Evolutionary conservation across 1,140 invertebrate species (phyloP).

Genomic region (Drosophila lini): DNA sequence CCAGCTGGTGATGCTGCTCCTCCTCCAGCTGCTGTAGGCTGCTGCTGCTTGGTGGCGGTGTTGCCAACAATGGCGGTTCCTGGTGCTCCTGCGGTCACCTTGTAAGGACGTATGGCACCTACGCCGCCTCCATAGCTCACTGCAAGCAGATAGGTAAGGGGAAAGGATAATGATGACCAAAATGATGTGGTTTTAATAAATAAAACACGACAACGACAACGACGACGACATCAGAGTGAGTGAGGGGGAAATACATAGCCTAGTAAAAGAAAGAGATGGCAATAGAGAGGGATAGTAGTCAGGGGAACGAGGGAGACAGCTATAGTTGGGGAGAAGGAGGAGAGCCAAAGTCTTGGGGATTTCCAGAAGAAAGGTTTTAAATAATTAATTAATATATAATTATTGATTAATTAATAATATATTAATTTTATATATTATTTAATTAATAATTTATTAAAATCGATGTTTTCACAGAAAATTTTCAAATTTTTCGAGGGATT

Average conservation of each 20-base stretch:
- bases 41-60: slow-evolving; percentile 3
- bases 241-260: not conserved
- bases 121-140: slow-evolving; percentile 59
- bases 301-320: not conserved
- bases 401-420: too few species aligned
- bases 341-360: not conserved
- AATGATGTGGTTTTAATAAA: slow-evolving; percentile 3
- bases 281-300: not conserved
- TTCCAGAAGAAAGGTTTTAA: too few species aligned
- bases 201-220: slow-evolving; percentile 5
- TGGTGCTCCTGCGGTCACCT: slow-evolving; percentile 2
- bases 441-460: not conserved
- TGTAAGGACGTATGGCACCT: slow-evolving; percentile 43
- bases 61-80: not conserved
- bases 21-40: slow-evolving; percentile 1
- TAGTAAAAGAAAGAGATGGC: slow-evolving; percentile 3
- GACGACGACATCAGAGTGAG: slow-evolving; percentile 1
- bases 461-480: not conserved
- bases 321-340: not conserved
- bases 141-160: slow-evolving; percentile 43
- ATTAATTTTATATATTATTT: too few species aligned
- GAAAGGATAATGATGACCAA: slow-evolving; percentile 1
- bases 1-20: slow-evolving; percentile 4
- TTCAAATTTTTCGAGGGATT: not conserved
- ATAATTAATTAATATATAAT: too few species aligned